These are phyloP conservation scores for Volucella inflata DNA, from an alignment of 2,888 invertebrate species.

Conservation along the genomic window DNA sequence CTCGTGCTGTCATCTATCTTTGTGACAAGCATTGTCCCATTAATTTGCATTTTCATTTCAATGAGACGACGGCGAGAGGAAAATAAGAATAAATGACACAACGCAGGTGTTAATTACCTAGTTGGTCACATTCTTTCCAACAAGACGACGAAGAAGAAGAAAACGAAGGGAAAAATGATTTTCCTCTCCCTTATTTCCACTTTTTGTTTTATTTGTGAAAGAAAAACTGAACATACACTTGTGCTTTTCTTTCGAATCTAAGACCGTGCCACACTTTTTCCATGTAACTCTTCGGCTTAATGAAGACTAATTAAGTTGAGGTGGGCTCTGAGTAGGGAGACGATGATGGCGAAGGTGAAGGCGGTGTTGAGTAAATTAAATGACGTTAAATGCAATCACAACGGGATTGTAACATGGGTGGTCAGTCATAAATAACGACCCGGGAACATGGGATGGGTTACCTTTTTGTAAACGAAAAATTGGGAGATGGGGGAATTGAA, in stretches of 20 bases:
- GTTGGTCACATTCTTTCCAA: slow-evolving; percentile 40
- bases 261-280: slow-evolving; percentile 3
- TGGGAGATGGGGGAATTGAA: neutral
- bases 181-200: neutral
- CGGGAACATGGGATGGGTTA: slow-evolving; percentile 15
- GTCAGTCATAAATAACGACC: slow-evolving; percentile 54
- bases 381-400: slow-evolving; percentile 51
- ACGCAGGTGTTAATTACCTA: slow-evolving; percentile 61
- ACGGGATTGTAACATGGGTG: slow-evolving; percentile 66
- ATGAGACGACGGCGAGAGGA: neutral
- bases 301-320: slow-evolving; percentile 67
- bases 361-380: slow-evolving; percentile 48
- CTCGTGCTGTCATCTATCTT: slow-evolving; percentile 16
- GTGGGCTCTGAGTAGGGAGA: slow-evolving; percentile 36
- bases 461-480: neutral
- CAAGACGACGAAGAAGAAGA: neutral
- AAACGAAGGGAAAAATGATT: neutral
- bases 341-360: slow-evolving; percentile 2
- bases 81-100: slow-evolving; percentile 33
- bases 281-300: slow-evolving; percentile 26
- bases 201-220: slow-evolving; percentile 5
- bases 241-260: slow-evolving; percentile 41
- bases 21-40: slow-evolving; percentile 55
- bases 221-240: neutral
- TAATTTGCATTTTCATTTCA: slow-evolving; percentile 52